Evolutionary conservation across 2,797 vertebrate species (phyloP), one percentile per base, ranked within the genome.

Genomic region (Allobates femoralis): DNA sequence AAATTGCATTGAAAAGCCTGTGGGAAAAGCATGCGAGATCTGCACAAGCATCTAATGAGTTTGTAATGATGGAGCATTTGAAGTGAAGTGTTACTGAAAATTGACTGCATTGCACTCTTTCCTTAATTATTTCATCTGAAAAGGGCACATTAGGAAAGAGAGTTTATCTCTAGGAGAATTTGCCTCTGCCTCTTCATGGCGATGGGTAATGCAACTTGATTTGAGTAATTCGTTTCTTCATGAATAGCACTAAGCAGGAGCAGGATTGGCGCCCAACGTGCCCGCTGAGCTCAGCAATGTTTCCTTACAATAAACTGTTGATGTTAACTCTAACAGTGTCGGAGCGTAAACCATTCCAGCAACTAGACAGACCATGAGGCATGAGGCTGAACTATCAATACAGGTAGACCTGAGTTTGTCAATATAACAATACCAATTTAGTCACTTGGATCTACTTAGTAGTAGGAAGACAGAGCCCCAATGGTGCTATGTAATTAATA

Each of bases 31-130:
- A 81, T 85, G 69, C 41, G 71, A 85, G 71, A 88, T 85, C 50
- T 56, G 83, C 71, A 85, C 78, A 85, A 88, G 87, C 78, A 77
- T 88, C 78, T 88, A 88, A 88, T 88, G 87, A 85, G 83, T 76
- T 85, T 85, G 83, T 88, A 88, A 88, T 88, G 87, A 88, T 77
- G 69, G 87, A 85, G 85, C 83, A 81, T 81, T 88, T 88, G 69
- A 88, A 88, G 78, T 85, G 87, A 88, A 88, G 87, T 88, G 87
- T 85, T 88, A 85, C 87, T 88, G 87, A 88, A 81, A 85, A 88
- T 85, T 81, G 77, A 85, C 86, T 88, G 83, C 87, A 88, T 88
- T 88, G 87, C 83, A 85, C 83, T 81, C 87, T 88, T 88, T 77
- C 83, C 78, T 85, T 88, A 88, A 88, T 88, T 88, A 88, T 88